Base-by-base conservation (phyloP, 2,797 vertebrate species). In the Aldrovandia affinis region DNA sequence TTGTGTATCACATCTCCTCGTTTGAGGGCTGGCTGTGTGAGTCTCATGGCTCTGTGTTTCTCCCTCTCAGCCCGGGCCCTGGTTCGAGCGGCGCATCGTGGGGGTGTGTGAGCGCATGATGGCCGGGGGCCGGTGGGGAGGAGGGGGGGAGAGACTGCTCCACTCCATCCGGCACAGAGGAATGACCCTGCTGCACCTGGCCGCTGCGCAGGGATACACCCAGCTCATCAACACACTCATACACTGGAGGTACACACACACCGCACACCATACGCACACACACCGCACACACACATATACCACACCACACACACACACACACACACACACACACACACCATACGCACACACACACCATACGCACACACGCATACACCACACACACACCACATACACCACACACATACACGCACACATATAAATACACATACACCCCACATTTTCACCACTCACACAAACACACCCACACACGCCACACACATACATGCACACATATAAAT, bases 111-210 rank as follows among this genome's bases (percentile, higher is more conserved):
- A 97, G 91, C 92, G 93, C 59, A 97, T 98, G 97, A 98, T 98
- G 94, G 94, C 91, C 0, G 94, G 92, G 3, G 93, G 93, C 5
- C 89, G 90, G 2, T 96, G 97, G 95, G 89, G 88, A 0, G 88
- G 85, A 1, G 89, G 84, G 73, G 90, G 85, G 14, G 96, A 96
- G 83, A 90, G 91, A 33, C 95, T 97, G 52, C 92, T 93, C 54
- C 96, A 97, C 2, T 94, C 95, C 0, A 90, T 92, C 82, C 94
- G 96, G 78, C 97, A 97, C 93, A 92, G 97, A 0, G 97, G 97
- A 47, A 97, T 98, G 97, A 98, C 96, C 0, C 95, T 98, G 78
- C 94, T 98, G 2, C 97, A 98, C 89, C 92, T 98, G 89, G 97
- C 97, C 0, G 97, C 97, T 0, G 97, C 97, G 0, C 97, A 98